phyloP scores from a whole-genome alignment of 2,888 invertebrate genomes.

The Synanthedon andrenaeformis region DNA sequence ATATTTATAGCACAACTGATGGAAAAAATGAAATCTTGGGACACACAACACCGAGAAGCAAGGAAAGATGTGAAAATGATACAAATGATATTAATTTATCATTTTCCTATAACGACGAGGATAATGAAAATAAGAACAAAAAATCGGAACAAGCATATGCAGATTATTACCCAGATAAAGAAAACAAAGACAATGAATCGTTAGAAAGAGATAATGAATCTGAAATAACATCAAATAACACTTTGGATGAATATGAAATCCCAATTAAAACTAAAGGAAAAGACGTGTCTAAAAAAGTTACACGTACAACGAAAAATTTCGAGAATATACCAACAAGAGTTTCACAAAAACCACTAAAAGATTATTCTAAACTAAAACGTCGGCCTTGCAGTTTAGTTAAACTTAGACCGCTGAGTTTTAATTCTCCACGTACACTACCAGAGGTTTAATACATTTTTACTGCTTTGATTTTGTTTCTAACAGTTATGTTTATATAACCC shows the following conservation, averaged over 20 bases:
- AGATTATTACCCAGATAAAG: not conserved
- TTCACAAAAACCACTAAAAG: conserved; percentile 1
- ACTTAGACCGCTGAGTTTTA: conserved; percentile 37
- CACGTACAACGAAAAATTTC: conserved; percentile 1
- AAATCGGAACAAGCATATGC: not conserved
- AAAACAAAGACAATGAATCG: not conserved
- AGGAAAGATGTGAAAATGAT: not conserved
- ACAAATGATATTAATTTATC: not conserved
- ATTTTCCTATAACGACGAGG: not conserved
- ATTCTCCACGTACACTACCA: conserved; percentile 39
- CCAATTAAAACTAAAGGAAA: conserved; percentile 1
- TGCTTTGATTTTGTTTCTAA: not conserved
- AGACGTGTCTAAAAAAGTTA: too few species aligned
- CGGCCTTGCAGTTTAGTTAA: conserved; percentile 36
- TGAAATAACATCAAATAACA: not conserved
- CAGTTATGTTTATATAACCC: conserved; percentile 1
- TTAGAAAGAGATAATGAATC: not conserved
- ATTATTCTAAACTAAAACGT: conserved; percentile 11
- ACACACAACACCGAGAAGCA: not conserved
- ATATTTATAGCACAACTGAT: not conserved
- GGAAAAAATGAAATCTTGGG: not conserved
- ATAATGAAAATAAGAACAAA: not conserved
- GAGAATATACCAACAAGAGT: not conserved
- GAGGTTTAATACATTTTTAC: conserved; percentile 28
- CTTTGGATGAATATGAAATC: conserved; percentile 1